Evolutionary conservation across 1,140 invertebrate species (phyloP).

Genomic region (Rhopalosiphum padi): DNA sequence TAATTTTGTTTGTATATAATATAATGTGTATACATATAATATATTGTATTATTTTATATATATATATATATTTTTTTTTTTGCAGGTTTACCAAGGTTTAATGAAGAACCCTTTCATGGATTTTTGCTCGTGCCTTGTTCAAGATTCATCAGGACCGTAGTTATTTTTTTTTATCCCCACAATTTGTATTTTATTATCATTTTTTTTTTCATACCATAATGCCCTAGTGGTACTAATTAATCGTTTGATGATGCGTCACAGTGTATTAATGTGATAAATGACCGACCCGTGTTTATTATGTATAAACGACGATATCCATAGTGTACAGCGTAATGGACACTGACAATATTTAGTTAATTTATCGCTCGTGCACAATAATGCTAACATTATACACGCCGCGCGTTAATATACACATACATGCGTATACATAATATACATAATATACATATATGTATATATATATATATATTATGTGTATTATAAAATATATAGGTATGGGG

Average conservation of each 20-base stretch:
- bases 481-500: background rate
- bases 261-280: slow-evolving; percentile 53
- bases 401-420: background rate
- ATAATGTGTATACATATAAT: background rate
- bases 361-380: slow-evolving; percentile 35
- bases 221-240: slow-evolving; percentile 44
- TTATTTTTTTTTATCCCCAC: background rate
- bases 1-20: slow-evolving; percentile 23
- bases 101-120: slow-evolving; percentile 46
- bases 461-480: background rate
- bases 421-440: background rate
- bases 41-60: background rate
- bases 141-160: slow-evolving; percentile 37
- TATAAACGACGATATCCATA: slow-evolving; percentile 36
- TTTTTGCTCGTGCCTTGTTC: slow-evolving; percentile 9
- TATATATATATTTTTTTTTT: background rate
- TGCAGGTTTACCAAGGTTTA: background rate
- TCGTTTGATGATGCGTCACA: slow-evolving; percentile 32
- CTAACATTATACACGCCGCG: slow-evolving; percentile 1
- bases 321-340: slow-evolving; percentile 22
- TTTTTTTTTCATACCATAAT: slow-evolving; percentile 2
- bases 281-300: slow-evolving; percentile 53
- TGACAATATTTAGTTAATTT: slow-evolving; percentile 56
- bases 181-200: slow-evolving; percentile 16
- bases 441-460: background rate